Evolutionary conservation across 2,113 vertebrate species (phyloP), one percentile per base, ranked within the genome.

Genomic region (Anoura caudifer): DNA sequence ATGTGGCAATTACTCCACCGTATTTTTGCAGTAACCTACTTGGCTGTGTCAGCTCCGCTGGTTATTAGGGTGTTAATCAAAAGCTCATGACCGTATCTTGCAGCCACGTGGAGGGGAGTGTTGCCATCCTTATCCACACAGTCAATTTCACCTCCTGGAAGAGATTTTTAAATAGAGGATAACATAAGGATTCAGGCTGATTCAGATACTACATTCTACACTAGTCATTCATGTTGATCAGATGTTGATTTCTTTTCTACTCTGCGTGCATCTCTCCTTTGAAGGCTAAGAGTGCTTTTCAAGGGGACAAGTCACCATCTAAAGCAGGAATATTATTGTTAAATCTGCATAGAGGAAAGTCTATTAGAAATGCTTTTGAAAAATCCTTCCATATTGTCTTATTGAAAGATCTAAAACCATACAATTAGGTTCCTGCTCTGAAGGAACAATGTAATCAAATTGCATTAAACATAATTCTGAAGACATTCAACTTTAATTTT

Each of bases 11-110:
- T 15, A 87, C 24, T 22, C 16, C 87, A 43, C 56, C 31, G 16
- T 77, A 84, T 73, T 94, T 56, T 45, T 81, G 52, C 52, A 97
- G 95, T 45, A 95, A 98, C 98, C 89, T 98, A 99, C 99, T 99
- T 99, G 80, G 99, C 99, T 97, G 99, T 99, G 97, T 99, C 99
- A 0, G 99, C 99, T 95, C 99, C 99, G 0, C 99, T 99, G 86
- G 99, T 99, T 97, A 99, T 99, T 82, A 99, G 99, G 87, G 99
- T 99, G 98, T 99, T 99, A 97, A 99, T 99, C 98, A 99, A 98
- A 95, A 99, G 99, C 95, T 99, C 99, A 8, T 99, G 99, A 52
- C 99, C 99, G 0, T 99, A 99, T 98, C 99, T 99, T 10, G 99
- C 99, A 61, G 99, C 99, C 63, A 99, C 98, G 16, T 99, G 99